These are phyloP conservation scores for Trissoscelio sp. DNA, from an alignment of 2,888 invertebrate species.

Conservation along the genomic window DNA sequence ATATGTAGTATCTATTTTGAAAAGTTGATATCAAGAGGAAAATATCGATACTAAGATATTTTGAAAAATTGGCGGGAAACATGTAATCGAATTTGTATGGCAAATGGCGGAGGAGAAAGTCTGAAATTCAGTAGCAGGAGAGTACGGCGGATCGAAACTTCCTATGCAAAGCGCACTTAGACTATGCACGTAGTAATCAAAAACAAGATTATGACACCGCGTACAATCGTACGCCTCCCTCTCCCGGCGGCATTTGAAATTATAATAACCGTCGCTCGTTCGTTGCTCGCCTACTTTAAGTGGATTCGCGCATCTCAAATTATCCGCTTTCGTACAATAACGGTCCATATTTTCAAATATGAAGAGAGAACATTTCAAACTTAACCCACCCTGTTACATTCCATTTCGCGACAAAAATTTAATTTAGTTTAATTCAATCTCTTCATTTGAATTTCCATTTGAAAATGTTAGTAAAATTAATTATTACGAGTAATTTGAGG, in stretches of 20 bases:
- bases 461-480: too few relatives aligned
- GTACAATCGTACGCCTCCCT: constrained; percentile 44
- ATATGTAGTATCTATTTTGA: too few relatives aligned
- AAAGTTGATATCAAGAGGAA: too few relatives aligned
- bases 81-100: constrained; percentile 28
- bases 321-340: constrained; percentile 49
- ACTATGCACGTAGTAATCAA: constrained; percentile 63
- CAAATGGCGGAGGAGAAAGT: constrained; percentile 65
- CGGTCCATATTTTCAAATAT: constrained; percentile 12
- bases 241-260: constrained; percentile 53
- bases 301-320: constrained; percentile 57
- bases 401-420: not conserved
- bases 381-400: constrained; percentile 24
- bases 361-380: constrained; percentile 12
- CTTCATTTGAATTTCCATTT: too few relatives aligned
- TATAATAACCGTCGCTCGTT: constrained; percentile 64
- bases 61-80: constrained; percentile 24
- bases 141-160: constrained; percentile 57
- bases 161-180: constrained; percentile 60
- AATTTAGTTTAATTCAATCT: not conserved
- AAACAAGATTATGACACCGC: constrained; percentile 66
- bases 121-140: constrained; percentile 52
- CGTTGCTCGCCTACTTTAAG: constrained; percentile 44
- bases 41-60: too few relatives aligned
- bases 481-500: too few relatives aligned